Evolutionary conservation across 1,140 invertebrate species (phyloP).

Genomic region (Dendroctonus valens): DNA sequence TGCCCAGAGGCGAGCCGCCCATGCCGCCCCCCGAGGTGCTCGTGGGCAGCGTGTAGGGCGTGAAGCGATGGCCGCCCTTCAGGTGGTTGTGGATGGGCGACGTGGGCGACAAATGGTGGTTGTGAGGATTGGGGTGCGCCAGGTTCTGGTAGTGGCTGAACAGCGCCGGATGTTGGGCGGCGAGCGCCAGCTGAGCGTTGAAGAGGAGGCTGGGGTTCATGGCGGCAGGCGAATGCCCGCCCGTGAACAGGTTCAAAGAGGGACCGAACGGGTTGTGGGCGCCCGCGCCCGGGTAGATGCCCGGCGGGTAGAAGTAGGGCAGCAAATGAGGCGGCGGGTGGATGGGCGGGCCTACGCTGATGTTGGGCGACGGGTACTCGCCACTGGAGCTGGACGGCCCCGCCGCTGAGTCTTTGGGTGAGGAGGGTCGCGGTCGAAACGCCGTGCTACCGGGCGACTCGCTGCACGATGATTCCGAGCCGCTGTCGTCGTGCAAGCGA

Average conservation of each 20-base stretch:
- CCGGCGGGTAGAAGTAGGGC: conserved; percentile 86
- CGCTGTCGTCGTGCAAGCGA: conserved; percentile 60
- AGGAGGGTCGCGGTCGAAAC: conserved; percentile 58
- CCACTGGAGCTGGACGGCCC: conserved; percentile 56
- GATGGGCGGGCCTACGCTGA: conserved; percentile 82
- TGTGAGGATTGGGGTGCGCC: conserved; percentile 54
- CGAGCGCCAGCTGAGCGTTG: conserved; percentile 76
- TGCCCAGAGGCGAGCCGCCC: conserved; percentile 62
- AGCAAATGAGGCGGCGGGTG: conserved; percentile 78
- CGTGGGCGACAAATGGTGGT: conserved; percentile 51
- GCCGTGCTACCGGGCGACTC: conserved; percentile 59
- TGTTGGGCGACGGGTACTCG: conserved; percentile 77
- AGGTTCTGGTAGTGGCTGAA: conserved; percentile 67
- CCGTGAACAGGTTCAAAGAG: conserved; percentile 61
- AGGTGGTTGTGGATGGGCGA: conserved; percentile 56
- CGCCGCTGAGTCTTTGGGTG: conserved; percentile 53
- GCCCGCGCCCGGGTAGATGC: conserved; percentile 68
- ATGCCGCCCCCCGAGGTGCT: conserved; percentile 43
- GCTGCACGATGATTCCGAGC: conserved; percentile 66
- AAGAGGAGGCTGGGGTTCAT: conserved; percentile 75
- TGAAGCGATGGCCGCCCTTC: conserved; percentile 68
- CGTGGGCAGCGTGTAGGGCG: conserved; percentile 76
- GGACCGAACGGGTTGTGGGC: conserved; percentile 66
- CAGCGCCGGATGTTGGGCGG: conserved; percentile 76
- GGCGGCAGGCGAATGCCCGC: conserved; percentile 55